Base-by-base conservation (phyloP, 30 jellyfish, hydroid and myxozoan species). In the Pelagia noctiluca region DNA sequence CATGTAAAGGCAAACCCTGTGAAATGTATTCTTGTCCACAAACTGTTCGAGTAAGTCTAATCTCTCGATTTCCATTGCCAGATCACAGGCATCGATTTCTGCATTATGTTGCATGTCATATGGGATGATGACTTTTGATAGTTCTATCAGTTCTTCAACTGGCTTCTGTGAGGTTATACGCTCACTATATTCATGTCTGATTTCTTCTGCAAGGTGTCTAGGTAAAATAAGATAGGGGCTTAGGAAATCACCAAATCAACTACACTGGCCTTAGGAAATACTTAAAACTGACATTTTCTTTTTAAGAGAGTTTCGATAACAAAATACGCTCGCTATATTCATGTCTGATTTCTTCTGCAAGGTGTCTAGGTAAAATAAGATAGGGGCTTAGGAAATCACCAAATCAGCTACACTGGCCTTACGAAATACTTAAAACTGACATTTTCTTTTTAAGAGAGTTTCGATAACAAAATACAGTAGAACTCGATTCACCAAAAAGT, bases 31-130 rank as follows among this genome's bases (percentile, higher is more conserved):
- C 52, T 85, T 85, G 69, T 91, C 98, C 28, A 91, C 96, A 67
- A 85, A 83, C 50, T 85, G 87, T 66, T 91, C 91, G 61, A 91
- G 46, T 64, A 91, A 73, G 52, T 91, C 98, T 25, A 91, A 83
- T 61, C 96, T 61, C 57, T 91, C 98, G 0, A 91, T 86, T 68
- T 91, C 98, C 98, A 91, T 91, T 18, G 98, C 98, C 67, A 91
- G 64, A 73, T 91, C 98, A 75, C 98, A 91, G 33, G 98, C 98
- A 71, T 91, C 98, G 47, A 91, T 91, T 74, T 91, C 98, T 24
- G 98, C 98, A 85, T 91, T 91, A 82, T 91, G 98, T 35, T 80
- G 80, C 96, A 91, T 85, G 84, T 91, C 98, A 67, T 91, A 91
- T 0, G 98, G 98, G 1, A 91, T 80, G 48, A 91, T 91, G 21